phyloP scores from a whole-genome alignment of 1,140 invertebrate species.

The Meloidogyne hapla region DNA sequence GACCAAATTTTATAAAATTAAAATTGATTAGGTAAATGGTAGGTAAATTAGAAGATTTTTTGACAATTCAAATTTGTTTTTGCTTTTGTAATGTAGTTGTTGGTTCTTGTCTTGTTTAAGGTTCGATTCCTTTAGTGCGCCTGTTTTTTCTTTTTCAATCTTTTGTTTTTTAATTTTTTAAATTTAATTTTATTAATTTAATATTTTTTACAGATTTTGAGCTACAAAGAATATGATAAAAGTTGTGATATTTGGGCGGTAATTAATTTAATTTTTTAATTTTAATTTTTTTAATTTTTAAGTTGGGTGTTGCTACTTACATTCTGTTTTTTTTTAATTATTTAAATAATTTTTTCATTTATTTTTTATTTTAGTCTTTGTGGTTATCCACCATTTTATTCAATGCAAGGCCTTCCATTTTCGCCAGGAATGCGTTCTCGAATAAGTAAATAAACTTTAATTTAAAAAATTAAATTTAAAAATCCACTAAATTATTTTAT shows the following conservation, averaged over 20 bases:
- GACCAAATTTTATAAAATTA: too few species aligned
- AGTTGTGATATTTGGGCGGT: slow-evolving; percentile 98
- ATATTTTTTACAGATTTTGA: slow-evolving; percentile 68
- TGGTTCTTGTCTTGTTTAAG: too few species aligned
- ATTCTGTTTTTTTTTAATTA: slow-evolving; percentile 13
- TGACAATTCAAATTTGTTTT: neutral
- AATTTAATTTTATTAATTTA: too few species aligned
- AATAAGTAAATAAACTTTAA: slow-evolving; percentile 70
- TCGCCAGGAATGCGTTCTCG: slow-evolving; percentile 97
- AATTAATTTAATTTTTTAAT: slow-evolving; percentile 95
- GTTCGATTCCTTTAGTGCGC: too few species aligned
- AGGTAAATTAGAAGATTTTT: neutral
- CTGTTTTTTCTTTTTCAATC: too few species aligned
- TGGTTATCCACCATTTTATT: slow-evolving; percentile 95
- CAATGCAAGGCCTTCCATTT: slow-evolving; percentile 89
- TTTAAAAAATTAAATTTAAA: too few species aligned
- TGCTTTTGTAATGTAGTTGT: too few species aligned
- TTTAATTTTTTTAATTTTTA: neutral
- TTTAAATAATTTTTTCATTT: neutral
- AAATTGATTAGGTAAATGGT: too few species aligned
- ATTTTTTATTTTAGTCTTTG: slow-evolving; percentile 73
- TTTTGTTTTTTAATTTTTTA: neutral
- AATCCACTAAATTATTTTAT: neutral
- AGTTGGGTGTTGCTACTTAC: slow-evolving; percentile 26
- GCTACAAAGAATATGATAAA: slow-evolving; percentile 95